Base-by-base conservation (phyloP, 1,140 invertebrate species). In the Drosophila nannoptera region DNA sequence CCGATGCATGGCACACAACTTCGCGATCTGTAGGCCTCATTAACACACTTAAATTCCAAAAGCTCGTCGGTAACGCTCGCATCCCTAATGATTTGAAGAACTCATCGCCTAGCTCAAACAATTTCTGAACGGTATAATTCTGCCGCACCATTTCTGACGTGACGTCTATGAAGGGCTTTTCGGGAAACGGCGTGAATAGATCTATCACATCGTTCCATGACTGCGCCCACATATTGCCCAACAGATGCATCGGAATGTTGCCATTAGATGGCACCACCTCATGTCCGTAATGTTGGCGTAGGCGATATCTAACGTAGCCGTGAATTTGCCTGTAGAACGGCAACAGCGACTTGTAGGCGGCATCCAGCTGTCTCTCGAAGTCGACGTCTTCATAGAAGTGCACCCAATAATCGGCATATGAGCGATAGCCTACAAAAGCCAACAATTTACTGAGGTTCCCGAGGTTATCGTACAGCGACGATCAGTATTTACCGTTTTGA, bases 41-140 rank as follows among this genome's bases (percentile, higher is more conserved):
- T 5, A 97, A 90, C 38, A 97, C 94, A 5, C 95, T 96, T 38
- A 93, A 92, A 58, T 94, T 89, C 96, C 96, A 97, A 86, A 97
- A 97, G 4, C 90, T 90, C 22, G 92, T 87, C 0, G 96, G 94
- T 94, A 98, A 95, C 0, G 93, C 92, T 1, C 92, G 92, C 63
- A 98, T 89, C 45, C 97, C 96, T 4, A 98, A 89, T 0, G 96
- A 97, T 22, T 91, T 92, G 89, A 97, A 98, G 88, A 98, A 98
- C 56, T 95, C 92, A 84, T 98, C 96, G 0, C 96, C 93, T 61
- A 94, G 83, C 59, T 91, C 75, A 48, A 91, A 91, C 60, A 91
- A 89, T 62, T 89, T 89, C 1, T 59, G 38, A 2, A 89, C 80
- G 0, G 87, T 90, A 55, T 90, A 91, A 22, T 77, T 55, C 36